These are phyloP conservation scores for Boleophthalmus pectinirostris DNA, from an alignment of 2,113 vertebrate species.

Conservation along the genomic window DNA sequence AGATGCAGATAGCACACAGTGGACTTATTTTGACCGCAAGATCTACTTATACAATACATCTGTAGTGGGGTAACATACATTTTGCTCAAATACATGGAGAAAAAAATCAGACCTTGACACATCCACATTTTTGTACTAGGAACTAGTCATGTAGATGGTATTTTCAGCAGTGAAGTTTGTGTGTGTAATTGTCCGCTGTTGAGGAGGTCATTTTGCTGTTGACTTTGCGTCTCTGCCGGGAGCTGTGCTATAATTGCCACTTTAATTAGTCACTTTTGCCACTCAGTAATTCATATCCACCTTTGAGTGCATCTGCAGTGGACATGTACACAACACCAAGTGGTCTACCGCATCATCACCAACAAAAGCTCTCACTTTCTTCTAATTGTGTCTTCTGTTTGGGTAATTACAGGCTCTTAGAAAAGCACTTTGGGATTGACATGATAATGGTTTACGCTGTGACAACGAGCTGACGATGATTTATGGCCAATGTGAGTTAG, in stretches of 20 bases:
- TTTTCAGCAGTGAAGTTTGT: neutral
- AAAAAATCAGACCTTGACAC: no score
- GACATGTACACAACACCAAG: constrained; percentile 8
- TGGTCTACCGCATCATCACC: constrained; percentile 2
- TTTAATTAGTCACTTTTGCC: constrained; percentile 72
- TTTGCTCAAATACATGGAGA: no score
- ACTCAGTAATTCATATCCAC: constrained; percentile 70
- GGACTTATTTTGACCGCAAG: no score
- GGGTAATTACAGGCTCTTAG: constrained; percentile 57
- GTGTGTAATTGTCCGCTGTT: neutral
- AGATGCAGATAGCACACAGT: no score
- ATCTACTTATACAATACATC: no score
- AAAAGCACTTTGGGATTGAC: constrained; percentile 43
- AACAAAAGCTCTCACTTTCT: constrained; percentile 27
- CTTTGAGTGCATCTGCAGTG: constrained; percentile 56
- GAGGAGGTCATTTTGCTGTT: constrained; percentile 69
- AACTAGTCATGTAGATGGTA: neutral
- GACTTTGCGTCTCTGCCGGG: constrained; percentile 62
- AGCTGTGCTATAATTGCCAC: constrained; percentile 67
- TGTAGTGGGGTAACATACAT: no score
- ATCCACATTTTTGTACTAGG: no score
- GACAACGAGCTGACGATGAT: constrained; percentile 46
- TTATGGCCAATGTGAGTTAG: constrained; percentile 49
- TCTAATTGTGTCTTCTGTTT: constrained; percentile 61
- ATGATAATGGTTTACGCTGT: constrained; percentile 46